Evolutionary conservation across 2,888 invertebrate genomes (phyloP).

Genomic region (Ochropleura leucogaster): DNA sequence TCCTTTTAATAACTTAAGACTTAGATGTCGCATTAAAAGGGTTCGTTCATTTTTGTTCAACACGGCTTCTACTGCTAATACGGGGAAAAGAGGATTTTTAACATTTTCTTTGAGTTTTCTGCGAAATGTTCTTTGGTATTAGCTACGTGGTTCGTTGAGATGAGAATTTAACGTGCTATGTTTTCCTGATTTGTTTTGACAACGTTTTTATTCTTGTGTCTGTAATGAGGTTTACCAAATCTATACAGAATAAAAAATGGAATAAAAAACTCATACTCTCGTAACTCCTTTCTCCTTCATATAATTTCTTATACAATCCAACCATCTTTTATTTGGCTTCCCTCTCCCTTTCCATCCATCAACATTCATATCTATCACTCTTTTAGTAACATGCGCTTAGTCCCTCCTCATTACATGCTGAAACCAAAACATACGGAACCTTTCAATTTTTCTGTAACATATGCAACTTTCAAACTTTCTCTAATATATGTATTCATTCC

Average conservation of each 20-base stretch:
- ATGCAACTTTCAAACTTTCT: too few relatives aligned
- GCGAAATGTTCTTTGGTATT: conserved; percentile 26
- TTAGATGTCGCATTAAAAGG: conserved; percentile 52
- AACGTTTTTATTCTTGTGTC: neutral
- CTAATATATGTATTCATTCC: too few relatives aligned
- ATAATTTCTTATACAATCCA: too few relatives aligned
- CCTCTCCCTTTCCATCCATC: too few relatives aligned
- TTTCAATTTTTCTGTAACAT: too few relatives aligned
- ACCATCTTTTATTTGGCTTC: too few relatives aligned
- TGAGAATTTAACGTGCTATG: conserved; percentile 16
- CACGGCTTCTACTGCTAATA: conserved; percentile 27
- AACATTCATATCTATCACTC: too few relatives aligned
- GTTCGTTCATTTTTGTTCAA: conserved; percentile 51
- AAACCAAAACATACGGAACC: too few relatives aligned
- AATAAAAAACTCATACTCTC: neutral
- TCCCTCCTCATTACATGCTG: too few relatives aligned
- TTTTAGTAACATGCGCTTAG: too few relatives aligned
- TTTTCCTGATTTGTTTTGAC: neutral
- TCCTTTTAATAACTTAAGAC: conserved; percentile 61
- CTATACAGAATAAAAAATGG: too few relatives aligned
- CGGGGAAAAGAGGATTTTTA: conserved; percentile 26
- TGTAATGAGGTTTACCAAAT: neutral
- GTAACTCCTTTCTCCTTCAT: too few relatives aligned
- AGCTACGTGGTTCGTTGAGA: conserved; percentile 13
- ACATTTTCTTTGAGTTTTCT: conserved; percentile 42